Conservation (phyloP, 2,888 invertebrate species). For the Brachypalpus laphriformis region DNA sequence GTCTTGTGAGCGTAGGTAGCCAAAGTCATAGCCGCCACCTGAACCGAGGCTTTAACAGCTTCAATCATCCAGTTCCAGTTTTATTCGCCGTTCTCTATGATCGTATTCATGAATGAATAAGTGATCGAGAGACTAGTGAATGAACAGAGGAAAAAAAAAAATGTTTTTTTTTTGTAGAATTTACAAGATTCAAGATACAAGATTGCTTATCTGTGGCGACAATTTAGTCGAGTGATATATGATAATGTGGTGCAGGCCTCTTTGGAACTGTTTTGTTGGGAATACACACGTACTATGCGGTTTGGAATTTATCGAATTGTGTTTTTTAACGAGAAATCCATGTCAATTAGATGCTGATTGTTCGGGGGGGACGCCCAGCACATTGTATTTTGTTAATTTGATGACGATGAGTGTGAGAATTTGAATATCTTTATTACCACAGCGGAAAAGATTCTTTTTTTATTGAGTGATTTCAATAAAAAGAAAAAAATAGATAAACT, state of each 20-base stretch:
- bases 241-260: conserved; percentile 56
- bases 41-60: conserved; percentile 28
- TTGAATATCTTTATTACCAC: conserved; percentile 61
- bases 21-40: conserved; percentile 55
- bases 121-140: conserved; percentile 28
- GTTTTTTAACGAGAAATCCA: conserved; percentile 48
- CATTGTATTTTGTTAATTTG: conserved; percentile 66
- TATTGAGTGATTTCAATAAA: conserved; percentile 38
- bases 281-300: too few species aligned
- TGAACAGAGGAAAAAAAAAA: conserved; percentile 19
- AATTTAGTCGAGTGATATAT: conserved; percentile 71
- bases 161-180: conserved; percentile 41
- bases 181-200: conserved; percentile 64
- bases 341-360: conserved; percentile 72
- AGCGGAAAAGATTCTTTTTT: conserved; percentile 9
- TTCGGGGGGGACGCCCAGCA: conserved; percentile 39
- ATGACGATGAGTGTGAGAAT: conserved; percentile 65
- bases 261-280: too few species aligned
- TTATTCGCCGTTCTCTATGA: conserved; percentile 20
- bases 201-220: conserved; percentile 70
- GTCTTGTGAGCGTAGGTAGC: conserved; percentile 60
- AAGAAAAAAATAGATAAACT: not conserved
- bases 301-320: conserved; percentile 26
- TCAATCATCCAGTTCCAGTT: conserved; percentile 39
- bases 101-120: conserved; percentile 71